phyloP scores from a whole-genome alignment of 2,113 vertebrate species.

The Pholis gunnellus region DNA sequence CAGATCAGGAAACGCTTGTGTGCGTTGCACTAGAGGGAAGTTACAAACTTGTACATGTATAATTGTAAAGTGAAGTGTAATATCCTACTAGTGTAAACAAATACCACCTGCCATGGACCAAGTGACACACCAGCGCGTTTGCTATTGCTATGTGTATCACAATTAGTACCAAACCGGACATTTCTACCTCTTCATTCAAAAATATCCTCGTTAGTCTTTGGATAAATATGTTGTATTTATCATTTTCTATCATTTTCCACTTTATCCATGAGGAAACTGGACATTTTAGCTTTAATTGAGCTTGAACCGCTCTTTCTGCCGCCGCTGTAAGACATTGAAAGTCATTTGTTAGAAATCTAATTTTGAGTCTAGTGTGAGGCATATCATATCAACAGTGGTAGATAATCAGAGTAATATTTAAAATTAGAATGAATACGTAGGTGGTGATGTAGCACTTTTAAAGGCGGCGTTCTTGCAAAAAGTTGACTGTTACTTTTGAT shows the following conservation, averaged over 20 bases:
- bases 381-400: not conserved
- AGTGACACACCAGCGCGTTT: not conserved
- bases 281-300: not conserved
- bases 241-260: too few species aligned
- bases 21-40: not conserved
- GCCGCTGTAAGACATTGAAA: not conserved
- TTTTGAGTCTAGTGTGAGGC: not conserved
- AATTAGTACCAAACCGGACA: not conserved
- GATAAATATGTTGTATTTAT: not conserved
- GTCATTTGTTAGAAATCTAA: not conserved
- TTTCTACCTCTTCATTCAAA: not conserved
- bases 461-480: not conserved
- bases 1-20: not conserved
- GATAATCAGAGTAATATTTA: constrained; percentile 3
- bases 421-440: constrained; percentile 8
- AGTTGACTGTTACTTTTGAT: constrained; percentile 7
- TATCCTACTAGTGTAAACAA: not conserved
- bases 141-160: not conserved
- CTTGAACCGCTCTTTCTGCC: not conserved
- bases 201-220: not conserved
- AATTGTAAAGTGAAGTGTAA: not conserved
- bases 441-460: constrained; percentile 46
- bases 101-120: too few species aligned
- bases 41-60: not conserved
- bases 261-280: not conserved